phyloP scores from a whole-genome alignment of 2,113 vertebrate species.

The Lophius piscatorius region DNA sequence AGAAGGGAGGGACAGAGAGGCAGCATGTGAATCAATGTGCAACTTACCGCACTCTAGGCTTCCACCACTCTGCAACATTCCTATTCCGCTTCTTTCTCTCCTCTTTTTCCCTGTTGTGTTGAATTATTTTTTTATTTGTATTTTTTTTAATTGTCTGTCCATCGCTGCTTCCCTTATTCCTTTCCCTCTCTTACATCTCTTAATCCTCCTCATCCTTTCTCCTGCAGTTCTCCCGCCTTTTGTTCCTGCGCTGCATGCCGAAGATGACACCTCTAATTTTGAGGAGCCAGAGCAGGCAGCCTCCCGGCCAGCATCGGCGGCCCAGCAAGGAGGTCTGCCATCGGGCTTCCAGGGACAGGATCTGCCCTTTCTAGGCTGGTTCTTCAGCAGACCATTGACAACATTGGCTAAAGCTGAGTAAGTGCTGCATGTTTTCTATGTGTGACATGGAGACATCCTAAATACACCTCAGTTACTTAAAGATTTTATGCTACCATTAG shows the following conservation, averaged over 20 bases:
- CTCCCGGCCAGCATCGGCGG: slow-evolving; percentile 85
- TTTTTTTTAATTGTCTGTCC: slow-evolving; percentile 42
- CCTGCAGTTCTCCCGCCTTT: slow-evolving; percentile 93
- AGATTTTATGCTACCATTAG: slow-evolving; percentile 49
- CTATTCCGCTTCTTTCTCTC: slow-evolving; percentile 64
- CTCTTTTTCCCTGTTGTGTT: slow-evolving; percentile 61
- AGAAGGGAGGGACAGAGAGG: slow-evolving; percentile 61
- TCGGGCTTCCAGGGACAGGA: slow-evolving; percentile 91
- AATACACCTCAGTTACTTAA: slow-evolving; percentile 49
- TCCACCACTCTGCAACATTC: slow-evolving; percentile 49
- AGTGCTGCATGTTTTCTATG: slow-evolving; percentile 79
- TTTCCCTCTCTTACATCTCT: slow-evolving; percentile 45
- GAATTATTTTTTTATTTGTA: slow-evolving; percentile 29
- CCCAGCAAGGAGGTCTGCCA: slow-evolving; percentile 87
- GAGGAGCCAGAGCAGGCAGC: slow-evolving; percentile 94
- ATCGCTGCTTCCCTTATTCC: slow-evolving; percentile 29
- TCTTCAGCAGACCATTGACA: slow-evolving; percentile 91
- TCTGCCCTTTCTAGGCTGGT: slow-evolving; percentile 98
- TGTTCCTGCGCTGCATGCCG: slow-evolving; percentile 93
- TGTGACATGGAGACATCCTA: slow-evolving; percentile 11
- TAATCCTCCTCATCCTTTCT: slow-evolving; percentile 67
- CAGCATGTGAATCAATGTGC: slow-evolving; percentile 74
- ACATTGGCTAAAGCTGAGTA: slow-evolving; percentile 92
- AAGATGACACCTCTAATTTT: slow-evolving; percentile 99
- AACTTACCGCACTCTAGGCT: slow-evolving; percentile 80